Base-by-base conservation (phyloP, 2,113 vertebrate species). In the Formicarius rufipectus region DNA sequence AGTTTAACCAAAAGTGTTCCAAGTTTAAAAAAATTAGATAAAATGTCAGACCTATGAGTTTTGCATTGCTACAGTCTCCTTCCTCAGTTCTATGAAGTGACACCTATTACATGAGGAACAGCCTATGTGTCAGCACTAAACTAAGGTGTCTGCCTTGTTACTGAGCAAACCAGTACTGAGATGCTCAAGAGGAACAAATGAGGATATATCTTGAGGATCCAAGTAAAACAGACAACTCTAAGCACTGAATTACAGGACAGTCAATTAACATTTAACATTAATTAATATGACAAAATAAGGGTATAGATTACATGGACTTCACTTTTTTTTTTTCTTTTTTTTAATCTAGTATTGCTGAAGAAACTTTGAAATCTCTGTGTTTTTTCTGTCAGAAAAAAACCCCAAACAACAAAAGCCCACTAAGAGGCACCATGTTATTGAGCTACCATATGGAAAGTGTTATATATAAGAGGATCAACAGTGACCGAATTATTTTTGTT, bases 401-500 rank as follows among this genome's bases (percentile, higher is more conserved):
- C 7, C 40, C 10, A 42, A 42, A 42, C 1, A 5, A 15, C 50
- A 50, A 27, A 21, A 87, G 49, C 11, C 28, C 79, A n/a, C 31
- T 60, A 47, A 52, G 69, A 86, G 14, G 55, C 33, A 76, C 14
- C 15, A 22, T 50, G 39, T 93, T 93, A 92, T 66, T 93, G 47
- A 23, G 42, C n/a, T 63, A 68, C 87, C 95, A 95, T 95, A 86
- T 88, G 94, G 93, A 83, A 97, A 94, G 42, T 24, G 72, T 96
- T 93, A 88, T 11, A 73, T 63, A 42, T 28, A 50, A 77, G 39
- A 90, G 39, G 62, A 87, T 77, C 31, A n/a, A 72, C 64, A 85
- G 45, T 73, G 55, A 84, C 47, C 77, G 66, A 77, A 91, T 91
- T 94, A 81, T 88, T 93, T 94, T 94, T 92, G 28, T 95, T 93